A percentile compares a stretch with the other conserved stretches of the same genome.
Evolutionary conservation across 2,888 invertebrate species (phyloP).

Genomic region (Miltochrista miniata): DNA sequence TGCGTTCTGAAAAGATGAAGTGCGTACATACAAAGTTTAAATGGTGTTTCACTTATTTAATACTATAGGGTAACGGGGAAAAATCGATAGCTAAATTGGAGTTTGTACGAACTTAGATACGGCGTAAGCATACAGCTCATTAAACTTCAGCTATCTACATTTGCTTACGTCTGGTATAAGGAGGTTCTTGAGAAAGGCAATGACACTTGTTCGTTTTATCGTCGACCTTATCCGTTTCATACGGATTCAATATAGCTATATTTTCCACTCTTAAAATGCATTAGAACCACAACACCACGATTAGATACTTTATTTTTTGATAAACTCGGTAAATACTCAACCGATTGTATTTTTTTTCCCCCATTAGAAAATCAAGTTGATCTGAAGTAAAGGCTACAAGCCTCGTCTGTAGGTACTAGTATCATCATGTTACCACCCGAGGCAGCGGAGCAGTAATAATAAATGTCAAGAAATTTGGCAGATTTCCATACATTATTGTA

Average conservation of each 20-base stretch:
- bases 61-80: constrained; percentile 45
- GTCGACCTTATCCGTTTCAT: constrained; percentile 52
- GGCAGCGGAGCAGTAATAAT: too few relatives aligned
- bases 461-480: too few relatives aligned
- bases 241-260: constrained; percentile 30
- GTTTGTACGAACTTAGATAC: constrained; percentile 57
- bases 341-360: too few relatives aligned
- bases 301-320: too few relatives aligned
- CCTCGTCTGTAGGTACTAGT: too few relatives aligned
- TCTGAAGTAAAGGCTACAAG: too few relatives aligned
- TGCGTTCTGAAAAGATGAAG: constrained; percentile 30
- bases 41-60: constrained; percentile 49
- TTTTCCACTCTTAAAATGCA: constrained; percentile 37
- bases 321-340: too few relatives aligned
- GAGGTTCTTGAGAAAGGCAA: constrained; percentile 56
- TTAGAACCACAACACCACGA: constrained; percentile 14
- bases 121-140: constrained; percentile 62
- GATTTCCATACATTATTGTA: too few relatives aligned
- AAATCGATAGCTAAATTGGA: constrained; percentile 55
- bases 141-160: constrained; percentile 67
- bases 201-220: constrained; percentile 69
- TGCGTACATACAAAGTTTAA: constrained; percentile 38
- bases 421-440: too few relatives aligned
- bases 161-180: constrained; percentile 66
- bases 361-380: too few relatives aligned